Conservation (phyloP, 2,113 vertebrate genomes). For the Grantiella picta region DNA sequence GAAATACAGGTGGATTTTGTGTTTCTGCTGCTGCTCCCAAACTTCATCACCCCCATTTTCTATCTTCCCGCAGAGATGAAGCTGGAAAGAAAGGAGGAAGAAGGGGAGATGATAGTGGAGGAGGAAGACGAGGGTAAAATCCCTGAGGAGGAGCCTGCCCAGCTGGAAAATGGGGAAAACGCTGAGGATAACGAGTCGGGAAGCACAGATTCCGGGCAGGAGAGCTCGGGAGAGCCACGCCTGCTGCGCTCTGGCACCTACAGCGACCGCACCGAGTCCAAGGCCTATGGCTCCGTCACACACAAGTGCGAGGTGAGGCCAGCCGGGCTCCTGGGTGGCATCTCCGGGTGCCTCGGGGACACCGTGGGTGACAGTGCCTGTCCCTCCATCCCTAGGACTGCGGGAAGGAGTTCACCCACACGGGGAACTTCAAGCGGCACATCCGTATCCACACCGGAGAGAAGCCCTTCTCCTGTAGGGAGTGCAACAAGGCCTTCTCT, state of each 20-base stretch:
- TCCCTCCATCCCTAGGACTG: constrained; percentile 78
- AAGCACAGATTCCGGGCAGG: constrained; percentile 68
- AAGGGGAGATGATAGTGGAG: not conserved
- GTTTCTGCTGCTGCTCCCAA: not conserved
- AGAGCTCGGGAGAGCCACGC: constrained; percentile 51
- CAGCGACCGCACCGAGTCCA: constrained; percentile 86
- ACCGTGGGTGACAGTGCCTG: rapidly evolving
- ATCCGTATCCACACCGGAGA: constrained; percentile 97
- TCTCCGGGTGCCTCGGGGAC: rapidly evolving
- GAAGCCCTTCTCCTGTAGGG: constrained; percentile 93
- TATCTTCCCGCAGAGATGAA: constrained; percentile 36
- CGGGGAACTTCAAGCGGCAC: constrained; percentile 95
- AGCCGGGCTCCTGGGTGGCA: rapidly evolving
- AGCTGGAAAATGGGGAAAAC: constrained; percentile 34
- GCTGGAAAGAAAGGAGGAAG: constrained; percentile 55
- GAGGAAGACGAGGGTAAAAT: not conserved
- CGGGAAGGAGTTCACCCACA: constrained; percentile 97
- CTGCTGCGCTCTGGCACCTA: constrained; percentile 71
- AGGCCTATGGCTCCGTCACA: constrained; percentile 89
- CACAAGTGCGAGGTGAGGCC: constrained; percentile 92
- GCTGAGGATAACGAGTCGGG: constrained; percentile 64
- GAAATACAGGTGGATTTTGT: not conserved
- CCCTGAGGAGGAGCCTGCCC: not conserved
- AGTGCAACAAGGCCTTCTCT: constrained; percentile 94
- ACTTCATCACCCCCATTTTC: rapidly evolving